These are phyloP conservation scores for Sweltsa coloradensis DNA, from an alignment of 1,140 invertebrate species.

Conservation along the genomic window DNA sequence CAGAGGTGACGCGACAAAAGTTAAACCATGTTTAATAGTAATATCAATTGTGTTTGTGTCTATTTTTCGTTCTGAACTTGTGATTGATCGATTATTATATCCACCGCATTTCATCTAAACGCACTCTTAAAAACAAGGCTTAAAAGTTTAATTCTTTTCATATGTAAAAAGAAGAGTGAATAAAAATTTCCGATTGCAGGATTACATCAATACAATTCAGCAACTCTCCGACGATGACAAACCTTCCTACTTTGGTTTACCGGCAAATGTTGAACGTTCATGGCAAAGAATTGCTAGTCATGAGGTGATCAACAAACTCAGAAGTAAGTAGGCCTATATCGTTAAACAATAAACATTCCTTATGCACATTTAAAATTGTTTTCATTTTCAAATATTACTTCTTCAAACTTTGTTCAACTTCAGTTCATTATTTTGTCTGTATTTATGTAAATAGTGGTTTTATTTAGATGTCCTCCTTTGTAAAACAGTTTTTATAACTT, in stretches of 20 bases:
- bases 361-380: not conserved
- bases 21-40: too few species aligned
- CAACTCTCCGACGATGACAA: slow-evolving; percentile 49
- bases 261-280: slow-evolving; percentile 66
- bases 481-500: too few species aligned
- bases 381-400: not conserved
- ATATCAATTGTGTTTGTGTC: too few species aligned
- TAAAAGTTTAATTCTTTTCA: not conserved
- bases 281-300: slow-evolving; percentile 57
- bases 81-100: too few species aligned
- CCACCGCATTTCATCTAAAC: too few species aligned
- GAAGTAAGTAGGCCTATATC: slow-evolving; percentile 38
- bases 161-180: not conserved
- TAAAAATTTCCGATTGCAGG: slow-evolving; percentile 28
- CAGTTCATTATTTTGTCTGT: too few species aligned
- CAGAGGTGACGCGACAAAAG: too few species aligned
- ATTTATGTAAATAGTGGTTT: too few species aligned
- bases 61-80: too few species aligned
- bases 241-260: slow-evolving; percentile 62
- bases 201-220: slow-evolving; percentile 47
- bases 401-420: not conserved
- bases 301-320: slow-evolving; percentile 49
- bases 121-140: too few species aligned
- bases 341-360: too few species aligned
- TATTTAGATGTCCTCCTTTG: too few species aligned